Evolutionary conservation across 2,797 vertebrate genomes (phyloP).

Genomic region (Coranthus polyacanthus): DNA sequence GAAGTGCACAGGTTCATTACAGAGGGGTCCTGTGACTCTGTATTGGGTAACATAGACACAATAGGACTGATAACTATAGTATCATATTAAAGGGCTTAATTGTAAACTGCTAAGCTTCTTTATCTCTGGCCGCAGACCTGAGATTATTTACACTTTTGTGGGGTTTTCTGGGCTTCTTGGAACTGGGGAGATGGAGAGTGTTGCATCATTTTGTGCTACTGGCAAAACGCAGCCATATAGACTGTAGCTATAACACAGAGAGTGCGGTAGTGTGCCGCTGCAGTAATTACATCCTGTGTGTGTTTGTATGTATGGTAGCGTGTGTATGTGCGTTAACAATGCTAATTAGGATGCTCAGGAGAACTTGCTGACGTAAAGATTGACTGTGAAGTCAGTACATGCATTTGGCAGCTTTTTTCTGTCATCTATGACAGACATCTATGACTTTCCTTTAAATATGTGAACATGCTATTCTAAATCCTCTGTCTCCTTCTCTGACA

Average conservation of each 20-base stretch:
- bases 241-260: conserved; percentile 38
- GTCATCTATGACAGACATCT: conserved; percentile 18
- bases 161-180: conserved; percentile 40
- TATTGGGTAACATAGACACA: conserved; percentile 68
- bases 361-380: conserved; percentile 66
- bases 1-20: conserved; percentile 45
- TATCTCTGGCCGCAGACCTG: conserved; percentile 46
- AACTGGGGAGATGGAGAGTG: conserved; percentile 12
- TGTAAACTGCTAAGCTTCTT: conserved; percentile 44
- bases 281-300: conserved; percentile 69
- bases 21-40: conserved; percentile 57
- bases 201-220: conserved; percentile 58
- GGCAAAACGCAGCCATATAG: conserved; percentile 20
- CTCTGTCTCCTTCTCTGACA: conserved; percentile 46
- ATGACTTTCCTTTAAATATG: conserved; percentile 21
- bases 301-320: conserved; percentile 34
- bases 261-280: conserved; percentile 33
- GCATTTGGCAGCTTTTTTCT: conserved; percentile 38
- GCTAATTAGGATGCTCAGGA: conserved; percentile 67
- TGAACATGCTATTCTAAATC: conserved; percentile 35
- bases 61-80: conserved; percentile 53
- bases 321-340: conserved; percentile 47
- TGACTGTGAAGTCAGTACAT: conserved; percentile 43
- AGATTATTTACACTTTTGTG: conserved; percentile 50
- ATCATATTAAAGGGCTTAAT: conserved; percentile 59